Conservation (phyloP, 2,888 invertebrate genomes). For the Nebria salina region DNA sequence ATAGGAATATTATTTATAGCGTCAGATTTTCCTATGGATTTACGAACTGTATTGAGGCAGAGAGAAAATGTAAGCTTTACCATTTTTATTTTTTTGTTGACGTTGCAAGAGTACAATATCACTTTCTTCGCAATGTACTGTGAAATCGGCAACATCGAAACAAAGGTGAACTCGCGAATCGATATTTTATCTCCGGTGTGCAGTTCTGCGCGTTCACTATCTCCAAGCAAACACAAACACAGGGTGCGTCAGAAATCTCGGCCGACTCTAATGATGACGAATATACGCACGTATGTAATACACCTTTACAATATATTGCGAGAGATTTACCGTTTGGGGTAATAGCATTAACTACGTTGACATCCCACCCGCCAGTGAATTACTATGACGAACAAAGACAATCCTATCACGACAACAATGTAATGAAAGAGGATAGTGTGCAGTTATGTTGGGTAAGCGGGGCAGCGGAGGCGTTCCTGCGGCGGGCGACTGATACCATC, state of each 20-base stretch:
- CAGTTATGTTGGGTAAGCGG: background rate
- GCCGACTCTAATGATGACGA: conserved; percentile 40
- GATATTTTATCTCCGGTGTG: conserved; percentile 19
- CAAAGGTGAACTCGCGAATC: conserved; percentile 2
- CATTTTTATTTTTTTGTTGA: background rate
- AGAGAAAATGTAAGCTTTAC: background rate
- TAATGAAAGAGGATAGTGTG: background rate
- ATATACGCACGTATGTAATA: conserved; percentile 33
- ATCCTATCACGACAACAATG: conserved; percentile 10
- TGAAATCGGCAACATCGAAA: conserved; percentile 14
- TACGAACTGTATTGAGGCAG: background rate
- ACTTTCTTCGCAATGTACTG: background rate
- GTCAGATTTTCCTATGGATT: too few relatives aligned
- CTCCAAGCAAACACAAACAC: conserved; percentile 37
- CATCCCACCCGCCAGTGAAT: conserved; percentile 26
- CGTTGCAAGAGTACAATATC: background rate
- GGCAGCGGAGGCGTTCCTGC: conserved; percentile 13
- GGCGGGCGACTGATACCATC: conserved; percentile 36
- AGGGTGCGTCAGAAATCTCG: conserved; percentile 42
- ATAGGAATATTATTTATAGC: too few relatives aligned
- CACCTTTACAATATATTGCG: conserved; percentile 27
- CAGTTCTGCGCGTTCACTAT: conserved; percentile 19
- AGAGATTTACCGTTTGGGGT: conserved; percentile 29
- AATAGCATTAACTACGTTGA: conserved; percentile 47
- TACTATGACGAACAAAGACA: conserved; percentile 27